These are phyloP conservation scores for Phymorhynchus buccinoides DNA, from an alignment of 1,140 invertebrate species.

Conservation along the genomic window DNA sequence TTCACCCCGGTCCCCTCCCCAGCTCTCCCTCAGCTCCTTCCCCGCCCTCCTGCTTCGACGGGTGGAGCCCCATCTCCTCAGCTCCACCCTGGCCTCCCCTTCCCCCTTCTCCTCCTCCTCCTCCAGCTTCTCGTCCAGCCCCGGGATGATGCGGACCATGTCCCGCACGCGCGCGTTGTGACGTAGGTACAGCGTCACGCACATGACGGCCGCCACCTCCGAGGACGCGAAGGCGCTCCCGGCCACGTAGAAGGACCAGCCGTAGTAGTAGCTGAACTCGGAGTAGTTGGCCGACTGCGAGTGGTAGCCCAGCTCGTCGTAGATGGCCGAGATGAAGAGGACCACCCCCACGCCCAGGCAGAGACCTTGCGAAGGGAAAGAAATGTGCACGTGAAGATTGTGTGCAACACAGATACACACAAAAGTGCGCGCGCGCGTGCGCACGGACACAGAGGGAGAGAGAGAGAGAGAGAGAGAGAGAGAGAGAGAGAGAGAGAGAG, in stretches of 20 bases:
- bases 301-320: constrained; percentile 65
- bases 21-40: background rate
- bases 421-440: too few species aligned
- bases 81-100: background rate
- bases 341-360: constrained; percentile 62
- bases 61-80: too few species aligned
- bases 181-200: constrained; percentile 61
- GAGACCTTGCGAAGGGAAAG: too few species aligned
- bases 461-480: background rate
- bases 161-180: constrained; percentile 51
- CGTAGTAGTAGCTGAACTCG: constrained; percentile 61
- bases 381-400: too few species aligned
- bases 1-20: background rate
- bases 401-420: too few species aligned
- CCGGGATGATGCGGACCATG: constrained; percentile 58
- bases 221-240: constrained; percentile 59
- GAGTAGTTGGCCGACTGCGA: constrained; percentile 1
- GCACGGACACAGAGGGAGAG: too few species aligned
- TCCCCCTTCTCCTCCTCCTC: background rate
- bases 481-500: too few species aligned
- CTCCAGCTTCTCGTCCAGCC: constrained; percentile 53
- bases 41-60: background rate
- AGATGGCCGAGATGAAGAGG: constrained; percentile 66
- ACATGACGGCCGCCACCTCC: constrained; percentile 60
- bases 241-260: constrained; percentile 66